Conservation (phyloP, 2,888 invertebrate species). For the Frankliniella fusca region DNA sequence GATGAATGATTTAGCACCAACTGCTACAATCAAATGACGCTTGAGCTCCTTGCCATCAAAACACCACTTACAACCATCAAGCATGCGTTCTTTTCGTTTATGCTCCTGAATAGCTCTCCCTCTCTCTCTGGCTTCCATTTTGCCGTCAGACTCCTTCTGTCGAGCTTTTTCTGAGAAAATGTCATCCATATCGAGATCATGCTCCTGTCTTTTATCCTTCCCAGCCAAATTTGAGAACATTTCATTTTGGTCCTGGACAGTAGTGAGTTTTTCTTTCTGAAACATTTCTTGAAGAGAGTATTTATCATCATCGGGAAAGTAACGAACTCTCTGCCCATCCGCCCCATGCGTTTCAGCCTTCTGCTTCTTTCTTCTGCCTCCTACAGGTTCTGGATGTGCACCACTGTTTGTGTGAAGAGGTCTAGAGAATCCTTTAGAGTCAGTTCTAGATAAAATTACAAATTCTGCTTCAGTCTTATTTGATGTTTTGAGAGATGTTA, state of each 20-base stretch:
- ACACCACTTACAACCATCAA: constrained; percentile 80
- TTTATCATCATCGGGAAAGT: constrained; percentile 87
- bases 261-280: constrained; percentile 73
- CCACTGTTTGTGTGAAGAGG: constrained; percentile 55
- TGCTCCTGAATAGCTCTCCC: constrained; percentile 70
- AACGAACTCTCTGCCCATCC: constrained; percentile 65
- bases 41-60: constrained; percentile 72
- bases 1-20: constrained; percentile 76
- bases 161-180: constrained; percentile 76
- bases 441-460: constrained; percentile 65
- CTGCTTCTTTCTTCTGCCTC: constrained; percentile 51
- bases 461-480: constrained; percentile 49
- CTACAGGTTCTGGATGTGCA: constrained; percentile 42
- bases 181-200: constrained; percentile 66
- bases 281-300: constrained; percentile 82
- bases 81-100: constrained; percentile 59
- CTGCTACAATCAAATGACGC: constrained; percentile 79
- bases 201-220: constrained; percentile 41
- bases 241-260: constrained; percentile 73
- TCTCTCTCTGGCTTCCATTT: constrained; percentile 59
- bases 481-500: constrained; percentile 37
- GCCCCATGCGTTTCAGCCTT: constrained; percentile 64
- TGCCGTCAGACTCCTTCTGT: constrained; percentile 58
- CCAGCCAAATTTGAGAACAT: constrained; percentile 72
- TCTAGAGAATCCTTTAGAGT: constrained; percentile 62